These are phyloP conservation scores for Atractosteus spatula DNA, from an alignment of 2,113 vertebrate genomes.

Conservation along the genomic window DNA sequence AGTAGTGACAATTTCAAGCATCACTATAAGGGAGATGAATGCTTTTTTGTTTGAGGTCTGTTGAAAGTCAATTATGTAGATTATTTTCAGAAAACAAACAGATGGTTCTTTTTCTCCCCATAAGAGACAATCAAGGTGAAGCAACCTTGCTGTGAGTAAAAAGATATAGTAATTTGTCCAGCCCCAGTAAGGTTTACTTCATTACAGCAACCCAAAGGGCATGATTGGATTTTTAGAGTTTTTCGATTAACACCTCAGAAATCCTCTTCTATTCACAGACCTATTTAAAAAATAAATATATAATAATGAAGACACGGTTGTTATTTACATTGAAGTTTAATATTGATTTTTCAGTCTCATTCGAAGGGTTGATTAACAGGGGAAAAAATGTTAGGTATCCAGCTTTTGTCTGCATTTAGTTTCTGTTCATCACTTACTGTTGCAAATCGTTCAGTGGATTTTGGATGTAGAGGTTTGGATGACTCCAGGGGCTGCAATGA, in stretches of 20 bases:
- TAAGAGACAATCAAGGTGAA: constrained; percentile 67
- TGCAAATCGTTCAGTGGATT: background rate
- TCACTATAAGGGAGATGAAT: constrained; percentile 75
- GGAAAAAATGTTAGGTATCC: background rate
- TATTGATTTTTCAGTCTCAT: constrained; percentile 69
- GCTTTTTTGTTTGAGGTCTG: constrained; percentile 63
- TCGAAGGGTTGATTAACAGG: constrained; percentile 69
- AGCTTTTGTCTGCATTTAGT: constrained; percentile 5
- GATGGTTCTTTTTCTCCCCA: constrained; percentile 62
- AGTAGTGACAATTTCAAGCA: constrained; percentile 52
- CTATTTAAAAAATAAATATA: constrained; percentile 26
- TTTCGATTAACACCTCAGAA: constrained; percentile 52
- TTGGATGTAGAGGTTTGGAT: too few species aligned
- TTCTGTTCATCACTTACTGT: background rate
- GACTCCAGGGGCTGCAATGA: background rate
- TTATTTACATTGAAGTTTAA: constrained; percentile 66
- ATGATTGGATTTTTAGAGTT: constrained; percentile 56
- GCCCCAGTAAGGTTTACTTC: constrained; percentile 49
- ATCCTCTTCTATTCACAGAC: constrained; percentile 35
- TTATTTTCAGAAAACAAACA: constrained; percentile 74
- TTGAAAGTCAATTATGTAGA: constrained; percentile 78
- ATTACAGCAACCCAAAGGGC: constrained; percentile 48
- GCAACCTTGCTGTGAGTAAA: constrained; percentile 60
- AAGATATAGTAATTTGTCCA: constrained; percentile 65
- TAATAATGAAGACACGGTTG: constrained; percentile 44